phyloP scores from a whole-genome alignment of 2,113 vertebrate genomes.

The Romanogobio albipinnatus region DNA sequence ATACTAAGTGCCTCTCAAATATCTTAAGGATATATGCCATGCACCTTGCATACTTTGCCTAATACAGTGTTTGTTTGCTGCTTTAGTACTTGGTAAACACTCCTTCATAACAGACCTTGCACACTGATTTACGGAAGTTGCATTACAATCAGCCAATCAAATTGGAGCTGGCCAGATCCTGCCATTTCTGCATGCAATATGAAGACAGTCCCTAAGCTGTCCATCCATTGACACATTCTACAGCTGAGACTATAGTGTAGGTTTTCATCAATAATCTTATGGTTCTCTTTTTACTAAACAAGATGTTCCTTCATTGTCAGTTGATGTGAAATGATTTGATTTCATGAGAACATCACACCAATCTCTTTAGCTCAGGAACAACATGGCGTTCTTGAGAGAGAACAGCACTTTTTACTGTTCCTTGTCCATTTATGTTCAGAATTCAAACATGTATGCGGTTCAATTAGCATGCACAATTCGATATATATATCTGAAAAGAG shows the following conservation, averaged over 20 bases:
- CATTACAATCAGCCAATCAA: not conserved
- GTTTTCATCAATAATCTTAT: not conserved
- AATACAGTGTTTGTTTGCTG: not conserved
- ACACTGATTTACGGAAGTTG: not conserved
- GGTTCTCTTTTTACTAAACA: not conserved
- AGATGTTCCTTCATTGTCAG: not conserved
- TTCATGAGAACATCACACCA: not conserved
- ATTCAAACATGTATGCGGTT: not conserved
- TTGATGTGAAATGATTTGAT: not conserved
- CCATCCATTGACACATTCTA: not conserved
- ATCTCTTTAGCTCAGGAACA: not conserved
- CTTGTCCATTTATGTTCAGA: not conserved
- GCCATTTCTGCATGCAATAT: not conserved
- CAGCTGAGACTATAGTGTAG: not conserved
- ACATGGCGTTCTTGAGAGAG: not conserved
- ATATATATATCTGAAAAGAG: not conserved
- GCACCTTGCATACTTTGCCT: not conserved
- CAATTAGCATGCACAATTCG: not conserved
- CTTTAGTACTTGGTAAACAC: not conserved
- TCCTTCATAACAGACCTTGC: not conserved
- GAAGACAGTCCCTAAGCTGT: not conserved
- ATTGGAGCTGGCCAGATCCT: not conserved
- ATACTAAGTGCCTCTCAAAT: not conserved
- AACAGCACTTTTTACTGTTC: constrained; percentile 11
- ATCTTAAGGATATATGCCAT: not conserved